phyloP scores from a whole-genome alignment of 2,888 invertebrate species.

The Agrochola circellaris region DNA sequence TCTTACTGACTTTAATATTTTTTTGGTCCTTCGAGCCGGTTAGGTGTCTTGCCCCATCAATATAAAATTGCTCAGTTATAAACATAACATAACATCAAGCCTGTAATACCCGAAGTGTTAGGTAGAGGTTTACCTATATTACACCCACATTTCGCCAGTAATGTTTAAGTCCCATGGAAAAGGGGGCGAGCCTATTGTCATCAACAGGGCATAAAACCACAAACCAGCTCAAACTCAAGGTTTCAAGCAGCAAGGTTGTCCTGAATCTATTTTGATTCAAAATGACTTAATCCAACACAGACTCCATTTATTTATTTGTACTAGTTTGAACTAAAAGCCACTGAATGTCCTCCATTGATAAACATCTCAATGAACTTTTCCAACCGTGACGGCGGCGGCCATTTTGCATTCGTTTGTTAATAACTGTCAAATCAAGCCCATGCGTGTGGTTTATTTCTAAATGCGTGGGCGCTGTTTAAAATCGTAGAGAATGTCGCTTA shows the following conservation, averaged over 20 bases:
- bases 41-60: not conserved
- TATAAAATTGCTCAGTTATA: not conserved
- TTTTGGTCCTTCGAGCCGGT: conserved; percentile 32
- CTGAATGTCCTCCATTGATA: conserved; percentile 60
- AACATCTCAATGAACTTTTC: conserved; percentile 43
- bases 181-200: too few species aligned
- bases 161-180: too few species aligned
- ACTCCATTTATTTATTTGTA: conserved; percentile 30
- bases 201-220: conserved; percentile 1
- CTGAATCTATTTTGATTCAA: conserved; percentile 7
- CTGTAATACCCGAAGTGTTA: not conserved
- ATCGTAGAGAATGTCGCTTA: conserved; percentile 19
- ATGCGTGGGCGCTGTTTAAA: conserved; percentile 40
- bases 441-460: conserved; percentile 37
- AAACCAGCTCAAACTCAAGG: conserved; percentile 19
- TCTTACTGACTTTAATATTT: accelerated
- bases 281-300: conserved; percentile 36
- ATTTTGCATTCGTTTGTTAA: conserved; percentile 53
- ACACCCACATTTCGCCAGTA: too few species aligned
- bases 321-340: conserved; percentile 28
- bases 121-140: not conserved
- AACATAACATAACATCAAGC: not conserved
- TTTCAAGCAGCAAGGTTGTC: conserved; percentile 6
- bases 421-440: conserved; percentile 58
- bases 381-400: conserved; percentile 55